Evolutionary conservation across 35 echinoderm and acorn worm species (phyloP).

Genomic region (Strongylocentrotus purpuratus): DNA sequence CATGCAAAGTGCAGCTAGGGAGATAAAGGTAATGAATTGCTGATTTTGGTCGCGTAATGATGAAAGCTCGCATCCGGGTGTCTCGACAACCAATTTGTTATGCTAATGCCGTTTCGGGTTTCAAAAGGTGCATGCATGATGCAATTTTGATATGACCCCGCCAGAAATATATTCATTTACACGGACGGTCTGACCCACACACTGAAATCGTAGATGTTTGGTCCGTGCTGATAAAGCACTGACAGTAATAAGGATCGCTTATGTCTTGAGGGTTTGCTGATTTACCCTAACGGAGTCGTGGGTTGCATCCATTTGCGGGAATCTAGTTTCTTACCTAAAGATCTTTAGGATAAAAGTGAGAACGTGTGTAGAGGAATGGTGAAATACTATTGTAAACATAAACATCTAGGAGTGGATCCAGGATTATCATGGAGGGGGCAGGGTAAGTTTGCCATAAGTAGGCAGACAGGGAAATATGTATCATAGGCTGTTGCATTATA

Average conservation of each 20-base stretch:
- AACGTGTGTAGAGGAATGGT: not conserved
- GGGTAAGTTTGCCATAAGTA: too few species aligned
- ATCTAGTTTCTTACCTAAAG: not conserved
- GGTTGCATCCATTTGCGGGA: not conserved
- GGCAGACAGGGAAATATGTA: too few species aligned
- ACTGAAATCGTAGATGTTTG: not conserved
- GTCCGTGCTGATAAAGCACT: not conserved
- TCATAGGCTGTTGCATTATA: not conserved
- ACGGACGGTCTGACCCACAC: not conserved
- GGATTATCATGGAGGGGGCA: not conserved
- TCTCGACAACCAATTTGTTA: not conserved
- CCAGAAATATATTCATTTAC: constrained; percentile 13
- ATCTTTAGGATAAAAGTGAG: not conserved
- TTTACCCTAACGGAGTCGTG: not conserved
- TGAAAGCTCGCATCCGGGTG: not conserved
- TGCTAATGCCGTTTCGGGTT: not conserved
- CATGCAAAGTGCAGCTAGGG: not conserved
- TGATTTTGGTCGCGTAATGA: not conserved
- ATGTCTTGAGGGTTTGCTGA: not conserved
- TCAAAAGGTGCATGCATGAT: constrained; percentile 4
- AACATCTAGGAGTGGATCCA: not conserved
- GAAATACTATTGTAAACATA: not conserved
- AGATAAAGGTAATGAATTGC: not conserved
- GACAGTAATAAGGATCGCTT: not conserved
- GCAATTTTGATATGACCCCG: constrained; percentile 16